phyloP scores from a whole-genome alignment of 2,888 invertebrate species.

The Elysia crispata region DNA sequence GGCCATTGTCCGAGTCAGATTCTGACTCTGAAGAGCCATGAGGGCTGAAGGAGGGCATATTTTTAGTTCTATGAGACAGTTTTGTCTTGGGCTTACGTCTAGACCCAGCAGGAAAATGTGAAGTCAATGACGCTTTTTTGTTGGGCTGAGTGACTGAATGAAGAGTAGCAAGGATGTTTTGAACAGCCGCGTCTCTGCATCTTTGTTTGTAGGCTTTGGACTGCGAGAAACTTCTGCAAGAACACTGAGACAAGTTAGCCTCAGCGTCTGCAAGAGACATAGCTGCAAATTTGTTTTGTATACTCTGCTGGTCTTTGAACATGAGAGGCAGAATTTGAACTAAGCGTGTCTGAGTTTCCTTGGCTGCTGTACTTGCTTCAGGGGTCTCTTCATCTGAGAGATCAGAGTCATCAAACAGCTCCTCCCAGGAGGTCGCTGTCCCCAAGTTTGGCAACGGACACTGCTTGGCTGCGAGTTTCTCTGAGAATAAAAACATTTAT shows the following conservation, averaged over 20 bases:
- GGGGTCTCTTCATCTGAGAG: constrained; percentile 35
- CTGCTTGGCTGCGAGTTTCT: constrained; percentile 33
- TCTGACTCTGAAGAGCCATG: constrained; percentile 49
- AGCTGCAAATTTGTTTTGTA: constrained; percentile 46
- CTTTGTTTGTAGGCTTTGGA: constrained; percentile 26
- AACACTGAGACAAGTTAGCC: constrained; percentile 33
- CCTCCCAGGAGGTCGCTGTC: constrained; percentile 38
- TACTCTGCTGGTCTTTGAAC: constrained; percentile 34
- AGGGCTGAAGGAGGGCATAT: constrained; percentile 47
- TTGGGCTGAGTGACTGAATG: constrained; percentile 15
- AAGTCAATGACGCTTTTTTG: neutral
- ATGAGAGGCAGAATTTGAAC: neutral
- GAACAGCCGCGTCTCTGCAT: constrained; percentile 22
- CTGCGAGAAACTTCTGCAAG: constrained; percentile 23
- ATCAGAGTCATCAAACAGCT: constrained; percentile 48
- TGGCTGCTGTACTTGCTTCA: neutral
- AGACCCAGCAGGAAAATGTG: constrained; percentile 38
- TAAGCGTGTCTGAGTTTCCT: neutral
- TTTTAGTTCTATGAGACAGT: constrained; percentile 30
- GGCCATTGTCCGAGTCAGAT: constrained; percentile 6
- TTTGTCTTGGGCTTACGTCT: constrained; percentile 35
- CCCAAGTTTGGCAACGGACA: constrained; percentile 33
- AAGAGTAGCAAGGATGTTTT: constrained; percentile 17
- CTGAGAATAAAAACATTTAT: neutral
- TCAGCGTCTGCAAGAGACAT: constrained; percentile 45